Percentiles rank a stretch among this genome's conserved stretches.
Evolutionary conservation across 2,797 vertebrate genomes (phyloP).

Genomic region (Adrianichthys oophorus): DNA sequence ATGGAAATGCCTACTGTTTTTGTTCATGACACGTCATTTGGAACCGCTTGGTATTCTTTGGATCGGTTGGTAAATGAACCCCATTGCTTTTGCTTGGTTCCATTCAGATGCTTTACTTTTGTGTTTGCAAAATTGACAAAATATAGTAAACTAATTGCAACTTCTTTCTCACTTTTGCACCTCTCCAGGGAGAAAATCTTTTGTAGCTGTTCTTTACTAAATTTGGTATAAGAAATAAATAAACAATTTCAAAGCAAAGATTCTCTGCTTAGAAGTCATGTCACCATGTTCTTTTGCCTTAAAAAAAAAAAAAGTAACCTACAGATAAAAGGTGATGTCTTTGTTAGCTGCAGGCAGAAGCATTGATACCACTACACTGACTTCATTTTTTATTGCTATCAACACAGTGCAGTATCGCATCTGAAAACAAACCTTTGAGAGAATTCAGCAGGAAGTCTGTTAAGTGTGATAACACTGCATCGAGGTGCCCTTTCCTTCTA

Average conservation of each 20-base stretch:
- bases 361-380: constrained; percentile 25
- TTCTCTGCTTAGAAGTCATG: constrained; percentile 53
- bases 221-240: too few relatives aligned
- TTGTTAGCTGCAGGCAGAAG: constrained; percentile 41
- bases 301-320: constrained; percentile 48
- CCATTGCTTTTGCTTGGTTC: too few relatives aligned
- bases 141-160: too few relatives aligned
- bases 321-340: constrained; percentile 50
- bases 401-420: constrained; percentile 39
- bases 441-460: constrained; percentile 32
- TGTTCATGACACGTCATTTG: too few relatives aligned
- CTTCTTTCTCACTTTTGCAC: too few relatives aligned
- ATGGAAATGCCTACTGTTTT: too few relatives aligned
- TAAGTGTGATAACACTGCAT: constrained; percentile 38
- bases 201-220: too few relatives aligned
- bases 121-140: too few relatives aligned
- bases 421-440: constrained; percentile 34
- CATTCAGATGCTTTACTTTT: too few relatives aligned
- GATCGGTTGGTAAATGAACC: too few relatives aligned
- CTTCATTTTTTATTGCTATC: constrained; percentile 43
- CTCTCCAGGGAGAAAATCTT: too few relatives aligned
- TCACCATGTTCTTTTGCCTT: constrained; percentile 42
- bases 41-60: too few relatives aligned
- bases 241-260: constrained; percentile 17
- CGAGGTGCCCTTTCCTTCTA: constrained; percentile 60